Evolutionary conservation across 2,797 vertebrate genomes (phyloP).

Genomic region (Sebastes hopkinsi): DNA sequence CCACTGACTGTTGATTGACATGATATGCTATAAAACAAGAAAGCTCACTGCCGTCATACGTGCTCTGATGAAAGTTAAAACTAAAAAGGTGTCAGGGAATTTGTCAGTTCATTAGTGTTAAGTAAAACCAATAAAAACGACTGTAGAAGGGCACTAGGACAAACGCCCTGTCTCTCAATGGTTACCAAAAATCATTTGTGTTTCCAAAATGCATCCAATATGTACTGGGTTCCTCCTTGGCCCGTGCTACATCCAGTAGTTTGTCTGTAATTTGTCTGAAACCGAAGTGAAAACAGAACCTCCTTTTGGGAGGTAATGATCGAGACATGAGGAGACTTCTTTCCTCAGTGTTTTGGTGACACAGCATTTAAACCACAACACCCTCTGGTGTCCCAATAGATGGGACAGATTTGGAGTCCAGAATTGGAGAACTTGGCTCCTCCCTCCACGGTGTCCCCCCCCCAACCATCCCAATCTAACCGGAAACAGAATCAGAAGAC

Average conservation of each 20-base stretch:
- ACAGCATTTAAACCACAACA: not conserved
- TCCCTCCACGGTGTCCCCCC: not conserved
- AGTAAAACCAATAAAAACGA: not conserved
- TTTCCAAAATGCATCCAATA: not conserved
- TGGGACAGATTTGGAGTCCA: not conserved
- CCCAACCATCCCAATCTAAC: not conserved
- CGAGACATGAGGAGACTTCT: not conserved
- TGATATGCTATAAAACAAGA: not conserved
- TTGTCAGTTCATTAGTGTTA: not conserved
- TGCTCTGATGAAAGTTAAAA: not conserved
- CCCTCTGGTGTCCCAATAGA: not conserved
- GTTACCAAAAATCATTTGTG: not conserved
- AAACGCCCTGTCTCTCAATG: not conserved
- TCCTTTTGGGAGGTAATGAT: not conserved
- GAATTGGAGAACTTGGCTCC: not conserved
- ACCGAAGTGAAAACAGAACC: not conserved
- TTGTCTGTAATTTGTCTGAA: not conserved
- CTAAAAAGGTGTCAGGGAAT: not conserved
- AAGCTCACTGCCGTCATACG: not conserved
- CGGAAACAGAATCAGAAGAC: not conserved
- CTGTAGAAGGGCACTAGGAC: not conserved
- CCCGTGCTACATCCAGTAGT: not conserved
- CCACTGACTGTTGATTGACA: not conserved
- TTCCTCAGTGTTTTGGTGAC: not conserved
- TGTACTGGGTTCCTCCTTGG: not conserved